Evolutionary conservation across 2,113 vertebrate genomes (phyloP).

Genomic region (Calyptommatus sinebrachiatus): DNA sequence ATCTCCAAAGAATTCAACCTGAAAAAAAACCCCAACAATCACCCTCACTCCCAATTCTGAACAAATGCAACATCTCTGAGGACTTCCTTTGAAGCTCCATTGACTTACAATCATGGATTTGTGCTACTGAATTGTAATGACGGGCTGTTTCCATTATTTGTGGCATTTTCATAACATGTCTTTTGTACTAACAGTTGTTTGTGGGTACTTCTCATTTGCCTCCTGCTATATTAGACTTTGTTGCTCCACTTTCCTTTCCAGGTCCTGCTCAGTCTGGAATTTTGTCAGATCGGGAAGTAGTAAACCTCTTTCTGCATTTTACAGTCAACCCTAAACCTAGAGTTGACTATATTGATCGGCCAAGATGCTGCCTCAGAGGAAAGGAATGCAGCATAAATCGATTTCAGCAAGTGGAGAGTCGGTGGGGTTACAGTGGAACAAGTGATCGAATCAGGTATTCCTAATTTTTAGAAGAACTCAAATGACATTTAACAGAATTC

Average conservation of each 20-base stretch:
- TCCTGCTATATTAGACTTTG: neutral
- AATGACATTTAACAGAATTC: neutral
- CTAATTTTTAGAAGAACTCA: neutral
- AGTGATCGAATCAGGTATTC: slow-evolving; percentile 90
- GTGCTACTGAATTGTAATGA: too few relatives aligned
- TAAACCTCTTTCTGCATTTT: slow-evolving; percentile 95
- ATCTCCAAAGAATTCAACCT: too few relatives aligned
- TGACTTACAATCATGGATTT: too few relatives aligned
- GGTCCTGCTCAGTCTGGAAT: slow-evolving; percentile 94
- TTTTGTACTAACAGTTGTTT: too few relatives aligned
- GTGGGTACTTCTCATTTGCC: neutral
- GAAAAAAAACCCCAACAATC: too few relatives aligned
- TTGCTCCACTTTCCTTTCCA: slow-evolving; percentile 71
- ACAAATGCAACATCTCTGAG: too few relatives aligned
- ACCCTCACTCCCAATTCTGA: too few relatives aligned
- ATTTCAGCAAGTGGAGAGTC: slow-evolving; percentile 95
- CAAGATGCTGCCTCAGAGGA: slow-evolving; percentile 89
- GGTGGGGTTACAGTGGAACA: slow-evolving; percentile 95
- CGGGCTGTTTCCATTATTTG: too few relatives aligned
- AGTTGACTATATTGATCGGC: slow-evolving; percentile 91
- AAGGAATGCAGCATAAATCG: slow-evolving; percentile 92
- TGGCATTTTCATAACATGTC: too few relatives aligned
- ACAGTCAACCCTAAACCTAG: slow-evolving; percentile 95
- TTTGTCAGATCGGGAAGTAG: slow-evolving; percentile 90
- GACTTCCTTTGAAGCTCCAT: too few relatives aligned